phyloP scores from a whole-genome alignment of 1,140 invertebrate genomes.

The Drosophila navojoa region DNA sequence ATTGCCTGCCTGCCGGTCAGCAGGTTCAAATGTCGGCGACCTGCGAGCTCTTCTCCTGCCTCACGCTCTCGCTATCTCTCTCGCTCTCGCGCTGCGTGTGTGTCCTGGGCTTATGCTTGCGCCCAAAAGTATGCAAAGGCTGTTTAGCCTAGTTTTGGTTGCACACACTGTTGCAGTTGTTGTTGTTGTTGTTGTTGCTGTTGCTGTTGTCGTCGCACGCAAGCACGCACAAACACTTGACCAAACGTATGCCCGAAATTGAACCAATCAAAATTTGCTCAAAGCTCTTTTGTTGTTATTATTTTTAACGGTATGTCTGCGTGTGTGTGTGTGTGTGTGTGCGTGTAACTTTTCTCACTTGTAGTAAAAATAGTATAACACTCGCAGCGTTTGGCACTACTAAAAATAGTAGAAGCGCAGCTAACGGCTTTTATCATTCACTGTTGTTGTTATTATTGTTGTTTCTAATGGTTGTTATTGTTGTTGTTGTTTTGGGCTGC shows the following conservation, averaged over 20 bases:
- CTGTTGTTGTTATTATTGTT: conserved; percentile 23
- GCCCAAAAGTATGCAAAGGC: conserved; percentile 73
- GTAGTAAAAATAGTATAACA: conserved; percentile 49
- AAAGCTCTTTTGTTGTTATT: background rate
- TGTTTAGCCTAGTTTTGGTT: conserved; percentile 75
- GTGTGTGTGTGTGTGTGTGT: conserved; percentile 1
- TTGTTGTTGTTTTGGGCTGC: conserved; percentile 35
- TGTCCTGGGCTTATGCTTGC: conserved; percentile 5
- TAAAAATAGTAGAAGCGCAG: conserved; percentile 39
- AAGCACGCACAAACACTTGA: conserved; percentile 1
- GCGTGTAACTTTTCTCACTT: background rate
- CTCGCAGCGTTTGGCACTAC: conserved; percentile 42
- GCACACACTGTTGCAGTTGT: conserved; percentile 30
- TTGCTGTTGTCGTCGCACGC: conserved; percentile 24
- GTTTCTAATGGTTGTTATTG: conserved; percentile 20
- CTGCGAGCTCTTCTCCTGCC: conserved; percentile 38
- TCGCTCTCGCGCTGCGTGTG: background rate
- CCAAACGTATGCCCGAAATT: conserved; percentile 13
- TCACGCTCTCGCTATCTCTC: background rate
- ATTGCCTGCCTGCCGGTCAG: conserved; percentile 51
- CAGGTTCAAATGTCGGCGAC: conserved; percentile 80
- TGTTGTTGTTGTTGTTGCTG: conserved; percentile 32
- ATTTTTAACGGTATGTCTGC: conserved; percentile 2
- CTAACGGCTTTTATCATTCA: conserved; percentile 38
- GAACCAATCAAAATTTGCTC: conserved; percentile 5